Evolutionary conservation across 2,888 invertebrate species (phyloP), one percentile per base, ranked within the genome.

Genomic region (Aphidius colemani): DNA sequence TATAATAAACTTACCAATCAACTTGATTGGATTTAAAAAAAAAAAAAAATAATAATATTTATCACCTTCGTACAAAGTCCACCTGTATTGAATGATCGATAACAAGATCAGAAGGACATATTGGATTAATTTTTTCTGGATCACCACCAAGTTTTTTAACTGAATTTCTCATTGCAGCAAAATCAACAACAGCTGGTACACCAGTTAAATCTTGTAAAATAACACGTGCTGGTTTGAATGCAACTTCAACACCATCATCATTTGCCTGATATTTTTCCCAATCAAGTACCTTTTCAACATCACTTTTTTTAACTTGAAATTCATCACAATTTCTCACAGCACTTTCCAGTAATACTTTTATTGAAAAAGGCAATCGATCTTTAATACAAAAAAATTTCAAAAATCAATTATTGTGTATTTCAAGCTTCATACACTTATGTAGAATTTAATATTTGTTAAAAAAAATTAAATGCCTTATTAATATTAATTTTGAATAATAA

Each of bases 41-140:
- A 48, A 40, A 48, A 8, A 56, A 43, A 56, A 46, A 62, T 43
- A 11, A 40, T 1, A n/a, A 13, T 11, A 40, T 30, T 70, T 81
- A 30, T 83, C 84, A 91, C 90, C 85, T 84, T 80, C 93, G 86
- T 5, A 90, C 88, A 80, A 94, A 95, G 84, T 99, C 98, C 41
- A 97, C 98, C 84, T 98, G 98, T 55, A 99, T 92, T 0, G 98
- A 98, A 80, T 99, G 98, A 83, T 99, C 99, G 63, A 99, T 97
- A 50, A 99, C 98, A 70, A 99, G 86, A 84, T 99, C 98, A 0
- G 96, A 96, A 0, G 98, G 98, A 76, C 98, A 98, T 64, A 95
- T 90, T 0, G 98, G 98, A 85, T 99, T 98, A 75, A 99, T 98
- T 81, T 91, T 92, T 72, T 95, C 87, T 0, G 97, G 93, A 84